Evolutionary conservation across 2,113 vertebrate genomes (phyloP).

Genomic region (Oriolus oriolus): DNA sequence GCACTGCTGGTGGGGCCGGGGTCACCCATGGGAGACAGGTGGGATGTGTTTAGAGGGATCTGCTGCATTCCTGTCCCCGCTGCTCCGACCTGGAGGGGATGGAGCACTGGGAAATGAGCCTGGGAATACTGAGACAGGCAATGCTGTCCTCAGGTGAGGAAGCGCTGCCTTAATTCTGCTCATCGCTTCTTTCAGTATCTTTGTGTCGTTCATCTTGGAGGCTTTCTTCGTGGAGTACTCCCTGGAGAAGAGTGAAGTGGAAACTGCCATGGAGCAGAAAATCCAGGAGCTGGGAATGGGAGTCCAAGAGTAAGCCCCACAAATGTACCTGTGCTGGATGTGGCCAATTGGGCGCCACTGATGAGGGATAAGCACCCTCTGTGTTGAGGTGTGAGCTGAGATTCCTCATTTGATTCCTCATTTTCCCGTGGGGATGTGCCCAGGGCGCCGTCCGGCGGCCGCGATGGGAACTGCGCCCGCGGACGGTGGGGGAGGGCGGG

Average conservation of each 20-base stretch:
- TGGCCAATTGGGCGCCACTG: background rate
- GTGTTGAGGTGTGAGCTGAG: background rate
- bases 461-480: rapidly evolving
- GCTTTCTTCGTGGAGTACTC: conserved; percentile 94
- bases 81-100: background rate
- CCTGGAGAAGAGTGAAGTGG: conserved; percentile 86
- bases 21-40: background rate
- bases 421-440: too few species aligned
- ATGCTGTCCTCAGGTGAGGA: background rate
- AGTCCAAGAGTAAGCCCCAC: conserved; percentile 79
- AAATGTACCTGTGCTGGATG: background rate
- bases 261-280: conserved; percentile 90
- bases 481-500: too few species aligned
- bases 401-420: too few species aligned
- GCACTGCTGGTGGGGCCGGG: background rate
- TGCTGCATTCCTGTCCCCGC: background rate
- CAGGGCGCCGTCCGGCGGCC: background rate
- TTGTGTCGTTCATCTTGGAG: conserved; percentile 90
- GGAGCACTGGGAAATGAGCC: background rate
- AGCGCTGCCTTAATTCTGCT: background rate
- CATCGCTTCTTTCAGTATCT: conserved; percentile 76
- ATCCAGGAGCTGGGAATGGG: conserved; percentile 89
- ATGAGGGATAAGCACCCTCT: background rate
- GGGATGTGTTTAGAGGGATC: background rate
- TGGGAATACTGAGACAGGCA: background rate